phyloP scores from a whole-genome alignment of 2,113 vertebrate genomes.

The human region GRCh38 chr4:125135501-125136000 shows the following conservation, averaged over 20 bases:
- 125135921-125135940: slow-evolving; percentile 11
- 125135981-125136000: not conserved
- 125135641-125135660: not conserved
- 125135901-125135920: slow-evolving; percentile 18
- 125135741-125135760: slow-evolving; percentile 38
- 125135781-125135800: not conserved
- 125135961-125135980: not conserved
- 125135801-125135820: not conserved
- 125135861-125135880: not conserved
- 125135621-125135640: slow-evolving; percentile 21
- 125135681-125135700: slow-evolving; percentile 39
- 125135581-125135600: not conserved
- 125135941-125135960: slow-evolving; percentile 27
- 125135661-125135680: slow-evolving; percentile 47
- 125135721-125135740: slow-evolving; percentile 28
- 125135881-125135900: not conserved
- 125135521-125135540: not conserved
- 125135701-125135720: slow-evolving; percentile 35
- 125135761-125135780: slow-evolving; percentile 29
- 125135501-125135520: not conserved
- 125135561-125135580: not conserved
- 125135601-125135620: not conserved
- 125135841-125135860: not conserved
- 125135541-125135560: not conserved
- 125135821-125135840: not conserved